Base-by-base conservation (phyloP, 1,140 invertebrate species). In the Zaprionus camerounensis region DNA sequence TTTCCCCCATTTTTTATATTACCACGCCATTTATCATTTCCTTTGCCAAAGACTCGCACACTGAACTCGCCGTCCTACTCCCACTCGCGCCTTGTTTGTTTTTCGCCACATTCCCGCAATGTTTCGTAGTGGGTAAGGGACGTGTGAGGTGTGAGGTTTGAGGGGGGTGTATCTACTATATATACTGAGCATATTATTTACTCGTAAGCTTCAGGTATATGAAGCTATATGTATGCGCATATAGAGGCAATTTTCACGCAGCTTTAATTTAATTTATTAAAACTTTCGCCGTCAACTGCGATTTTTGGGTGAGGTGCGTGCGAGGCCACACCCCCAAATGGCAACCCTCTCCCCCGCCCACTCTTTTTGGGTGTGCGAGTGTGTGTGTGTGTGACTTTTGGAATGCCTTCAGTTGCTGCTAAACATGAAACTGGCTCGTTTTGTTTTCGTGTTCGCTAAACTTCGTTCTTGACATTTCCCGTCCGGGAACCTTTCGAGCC, bases 21-120 rank as follows among this genome's bases (percentile, higher is more conserved):
- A 91, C 86, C 85, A 90, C 85, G 86, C 86, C 86, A 90, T 90
- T 90, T 91, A 90, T 90, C 85, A 90, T 90, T 90, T 90, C 85
- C 81, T 71, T 70, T 81, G 81, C 78, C 84, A 87, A 88, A 87
- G 64, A 86, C 82, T 76, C 71, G 69, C 71, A 78, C 68, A 61
- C 49, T 46, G 24, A 62, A 34, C 31, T 58, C 31, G 17, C 9
- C 28, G 11, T 58, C 31, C 38, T n/a, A n/a, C 38, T 31, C 20
- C 20, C 59, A 11, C 31, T 38, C 17, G 20, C 34, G 1, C 12
- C 49, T 67, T 53, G 56, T 68, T 68, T 61, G 59, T 59, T 57
- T 65, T 57, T 66, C 31, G 63, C n/a, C 64, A 55, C 38, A 57
- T 24, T 38, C 62, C 41, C 11, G 38, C 6, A 17, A 17, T 20